Evolutionary conservation across 2,888 invertebrate genomes (phyloP), one percentile per base, ranked within the genome.

Genomic region (Sycophila texana): DNA sequence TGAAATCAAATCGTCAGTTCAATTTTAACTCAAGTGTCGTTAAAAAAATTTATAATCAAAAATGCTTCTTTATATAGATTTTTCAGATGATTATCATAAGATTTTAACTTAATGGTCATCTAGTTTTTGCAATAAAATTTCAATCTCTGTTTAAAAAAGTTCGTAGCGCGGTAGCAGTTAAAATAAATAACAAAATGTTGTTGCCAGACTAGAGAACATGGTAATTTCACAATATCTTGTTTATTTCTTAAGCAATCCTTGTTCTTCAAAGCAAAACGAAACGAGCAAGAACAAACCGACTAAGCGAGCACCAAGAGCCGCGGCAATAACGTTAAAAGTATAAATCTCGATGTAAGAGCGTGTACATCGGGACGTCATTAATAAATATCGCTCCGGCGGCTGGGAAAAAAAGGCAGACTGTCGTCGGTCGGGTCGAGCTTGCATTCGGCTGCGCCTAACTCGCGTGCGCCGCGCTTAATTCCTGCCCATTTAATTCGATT

Each of bases 1-100:
- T 93, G 93, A 86, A 92, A 91, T 7, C 68, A 73, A 51, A 66
- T 47, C n/a, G 10, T 39, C 7, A 39, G 39, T 39, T 39, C 39
- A 39, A 39, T 2, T 4, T 39, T 18, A 22, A 18, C 49, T 49
- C 47, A 47, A 22, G 13, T 55, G 16, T 26, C 16, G 2, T n/a
- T n/a, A n/a, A n/a, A n/a, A n/a, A n/a, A n/a, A n/a, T n/a, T n/a
- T n/a, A n/a, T n/a, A n/a, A n/a, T n/a, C n/a, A n/a, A n/a, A n/a
- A n/a, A n/a, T n/a, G n/a, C n/a, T n/a, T n/a, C n/a, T n/a, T n/a
- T n/a, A n/a, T n/a, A n/a, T n/a, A n/a, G n/a, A n/a, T n/a, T n/a
- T n/a, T n/a, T n/a, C n/a, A n/a, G n/a, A n/a, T n/a, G n/a, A n/a
- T n/a, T n/a, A n/a, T n/a, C n/a, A n/a, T n/a, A n/a, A n/a, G n/a